Evolutionary conservation across 2,888 invertebrate species (phyloP), one percentile per base, ranked within the genome.

Genomic region (Heliconius erato): DNA sequence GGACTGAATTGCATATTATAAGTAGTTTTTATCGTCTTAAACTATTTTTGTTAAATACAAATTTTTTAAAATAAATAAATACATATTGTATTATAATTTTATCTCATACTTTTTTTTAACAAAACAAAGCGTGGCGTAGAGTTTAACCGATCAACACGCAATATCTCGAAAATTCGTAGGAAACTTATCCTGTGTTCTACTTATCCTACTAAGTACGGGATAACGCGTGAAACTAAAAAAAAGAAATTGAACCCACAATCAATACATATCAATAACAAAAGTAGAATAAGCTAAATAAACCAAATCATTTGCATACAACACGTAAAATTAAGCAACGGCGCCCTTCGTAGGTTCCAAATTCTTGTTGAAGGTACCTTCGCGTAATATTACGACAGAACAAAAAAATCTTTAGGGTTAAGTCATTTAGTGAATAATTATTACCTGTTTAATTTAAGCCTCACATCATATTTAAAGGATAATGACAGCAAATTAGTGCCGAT

Each of bases 261-360:
- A 49, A 32, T 16, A 9, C 9, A 19, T 54, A 6, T 54, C 4
- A 11, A 63, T n/a, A n/a, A n/a, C 26, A 32, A n/a, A 59, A 32
- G 12, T 59, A 74, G 32, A 14, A 54, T 26, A n/a, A 72, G 40
- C 40, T 40, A 59, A n/a, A 69, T 4, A n/a, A n/a, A n/a, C n/a
- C 28, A 23, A 71, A 49, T 23, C n/a, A 79, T 82, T 82, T 77
- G 71, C 83, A 83, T 77, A 82, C 26, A 69, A 26, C 82, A 83
- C 83, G 82, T 59, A 79, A 40, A 49, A n/a, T 83, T 83, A 79
- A 44, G 82, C 54, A 83, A 81, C 44, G 32, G 11, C 16, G 79
- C 79, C 82, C 83, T 83, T 83, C 79, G 32, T 69, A 76, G 69
- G 81, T 65, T 71, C 79, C 79, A 83, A 79, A 44, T 72, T 79